Conservation (phyloP, 2,113 vertebrate genomes). For the Aegithalos caudatus region DNA sequence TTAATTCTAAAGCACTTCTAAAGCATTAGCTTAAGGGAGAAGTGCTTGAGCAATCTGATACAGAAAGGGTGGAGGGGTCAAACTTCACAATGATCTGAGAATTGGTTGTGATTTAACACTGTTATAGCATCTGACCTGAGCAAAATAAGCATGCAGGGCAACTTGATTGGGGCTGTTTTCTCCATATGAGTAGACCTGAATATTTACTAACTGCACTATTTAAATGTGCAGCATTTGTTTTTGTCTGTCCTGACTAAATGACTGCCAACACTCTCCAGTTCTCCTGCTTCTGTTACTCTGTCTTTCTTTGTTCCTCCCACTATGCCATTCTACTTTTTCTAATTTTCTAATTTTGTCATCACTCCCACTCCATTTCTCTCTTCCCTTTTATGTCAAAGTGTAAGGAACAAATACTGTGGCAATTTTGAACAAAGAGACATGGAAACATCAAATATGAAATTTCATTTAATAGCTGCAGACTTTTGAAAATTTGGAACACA, state of each 20-base stretch:
- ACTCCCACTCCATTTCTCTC: neutral
- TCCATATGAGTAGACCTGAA: neutral
- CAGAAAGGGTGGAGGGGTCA: neutral
- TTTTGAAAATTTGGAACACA: neutral
- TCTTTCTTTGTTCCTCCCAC: neutral
- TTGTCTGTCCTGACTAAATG: neutral
- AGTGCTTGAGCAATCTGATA: neutral
- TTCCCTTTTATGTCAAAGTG: neutral
- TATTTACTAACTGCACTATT: neutral
- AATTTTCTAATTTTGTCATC: accelerated
- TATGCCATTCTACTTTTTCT: neutral
- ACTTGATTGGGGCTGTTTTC: neutral
- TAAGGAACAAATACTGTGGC: accelerated
- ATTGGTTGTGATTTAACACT: neutral
- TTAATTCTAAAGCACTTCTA: neutral
- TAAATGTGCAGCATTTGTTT: neutral
- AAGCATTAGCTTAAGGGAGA: neutral
- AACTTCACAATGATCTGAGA: neutral
- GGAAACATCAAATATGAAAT: neutral
- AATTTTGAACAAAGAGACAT: neutral
- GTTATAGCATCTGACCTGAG: neutral
- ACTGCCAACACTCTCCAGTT: neutral
- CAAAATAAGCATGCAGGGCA: neutral
- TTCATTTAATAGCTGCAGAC: neutral
- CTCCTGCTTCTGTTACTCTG: neutral